phyloP scores from a whole-genome alignment of 2,888 invertebrate genomes.

The Exocentrus adspersus region DNA sequence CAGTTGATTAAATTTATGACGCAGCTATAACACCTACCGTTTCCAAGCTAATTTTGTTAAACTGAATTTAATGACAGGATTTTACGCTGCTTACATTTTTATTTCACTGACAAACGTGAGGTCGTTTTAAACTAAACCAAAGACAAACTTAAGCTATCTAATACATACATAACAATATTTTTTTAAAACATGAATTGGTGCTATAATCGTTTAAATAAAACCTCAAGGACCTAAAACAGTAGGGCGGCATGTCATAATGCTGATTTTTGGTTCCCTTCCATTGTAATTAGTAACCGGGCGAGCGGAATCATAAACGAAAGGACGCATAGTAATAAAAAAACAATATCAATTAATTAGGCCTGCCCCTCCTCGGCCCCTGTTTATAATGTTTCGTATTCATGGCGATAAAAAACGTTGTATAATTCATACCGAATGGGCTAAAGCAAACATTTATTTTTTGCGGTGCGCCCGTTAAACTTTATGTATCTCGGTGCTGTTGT shows the following conservation, averaged over 20 bases:
- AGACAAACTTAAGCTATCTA: too few species aligned
- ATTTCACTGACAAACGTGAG: not conserved
- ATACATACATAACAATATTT: too few species aligned
- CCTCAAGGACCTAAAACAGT: too few species aligned
- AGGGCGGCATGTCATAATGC: too few species aligned
- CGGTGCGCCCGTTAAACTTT: constrained; percentile 22
- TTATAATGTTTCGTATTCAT: constrained; percentile 15
- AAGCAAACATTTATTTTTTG: constrained; percentile 31
- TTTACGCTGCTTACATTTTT: not conserved
- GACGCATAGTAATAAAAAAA: constrained; percentile 17
- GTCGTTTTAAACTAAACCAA: too few species aligned
- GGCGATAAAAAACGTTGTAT: constrained; percentile 27
- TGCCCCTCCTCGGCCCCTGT: constrained; percentile 14
- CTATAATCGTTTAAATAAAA: too few species aligned
- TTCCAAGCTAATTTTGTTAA: constrained; percentile 10
- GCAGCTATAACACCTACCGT: constrained; percentile 7
- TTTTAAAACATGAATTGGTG: too few species aligned
- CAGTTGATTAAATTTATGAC: constrained; percentile 19
- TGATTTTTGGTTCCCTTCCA: not conserved
- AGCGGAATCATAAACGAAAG: not conserved
- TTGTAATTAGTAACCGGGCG: not conserved
- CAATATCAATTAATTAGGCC: constrained; percentile 25
- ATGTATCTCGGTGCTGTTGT: constrained; percentile 13
- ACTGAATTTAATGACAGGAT: not conserved
- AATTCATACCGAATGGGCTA: constrained; percentile 26